These are phyloP conservation scores for Drosophila mimetica DNA, from an alignment of 2,888 invertebrate genomes.

Conservation along the genomic window DNA sequence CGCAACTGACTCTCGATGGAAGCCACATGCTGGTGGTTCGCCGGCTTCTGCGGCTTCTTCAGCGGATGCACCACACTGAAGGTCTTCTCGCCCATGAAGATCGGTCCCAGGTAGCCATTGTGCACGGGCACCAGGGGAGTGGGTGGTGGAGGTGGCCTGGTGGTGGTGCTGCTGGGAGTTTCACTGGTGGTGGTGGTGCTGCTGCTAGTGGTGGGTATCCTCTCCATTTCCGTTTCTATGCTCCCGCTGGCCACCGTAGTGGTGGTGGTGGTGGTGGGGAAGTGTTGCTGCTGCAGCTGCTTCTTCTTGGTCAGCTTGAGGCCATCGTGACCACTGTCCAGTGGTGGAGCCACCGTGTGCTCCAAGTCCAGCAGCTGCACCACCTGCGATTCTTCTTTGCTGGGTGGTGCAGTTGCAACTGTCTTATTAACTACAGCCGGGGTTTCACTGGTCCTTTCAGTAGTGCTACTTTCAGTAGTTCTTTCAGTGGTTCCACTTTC, in stretches of 20 bases:
- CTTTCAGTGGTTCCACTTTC: background rate
- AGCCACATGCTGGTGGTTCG: conserved; percentile 51
- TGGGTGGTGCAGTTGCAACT: background rate
- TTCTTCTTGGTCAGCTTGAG: conserved; percentile 82
- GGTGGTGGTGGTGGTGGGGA: conserved; percentile 37
- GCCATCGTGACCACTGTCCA: conserved; percentile 82
- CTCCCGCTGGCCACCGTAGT: conserved; percentile 8
- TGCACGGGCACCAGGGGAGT: conserved; percentile 62
- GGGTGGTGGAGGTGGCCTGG: conserved; percentile 8
- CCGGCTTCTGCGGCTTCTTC: conserved; percentile 49
- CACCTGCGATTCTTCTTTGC: conserved; percentile 6
- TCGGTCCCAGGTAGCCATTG: conserved; percentile 82
- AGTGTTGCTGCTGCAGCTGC: conserved; percentile 81
- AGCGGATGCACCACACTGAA: conserved; percentile 73
- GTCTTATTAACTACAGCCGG: background rate
- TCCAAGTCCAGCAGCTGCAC: conserved; percentile 77
- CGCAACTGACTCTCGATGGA: conserved; percentile 72
- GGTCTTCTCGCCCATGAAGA: conserved; percentile 82
- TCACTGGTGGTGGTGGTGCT: conserved; percentile 6
- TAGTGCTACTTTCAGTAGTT: background rate
- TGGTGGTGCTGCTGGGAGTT: conserved; percentile 7
- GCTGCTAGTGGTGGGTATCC: conserved; percentile 20
- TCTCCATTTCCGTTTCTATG: conserved; percentile 42
- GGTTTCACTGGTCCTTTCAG: background rate
- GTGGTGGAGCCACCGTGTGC: conserved; percentile 53